Evolutionary conservation across 2,797 vertebrate genomes (phyloP).

Genomic region (Tapirus indicus): DNA sequence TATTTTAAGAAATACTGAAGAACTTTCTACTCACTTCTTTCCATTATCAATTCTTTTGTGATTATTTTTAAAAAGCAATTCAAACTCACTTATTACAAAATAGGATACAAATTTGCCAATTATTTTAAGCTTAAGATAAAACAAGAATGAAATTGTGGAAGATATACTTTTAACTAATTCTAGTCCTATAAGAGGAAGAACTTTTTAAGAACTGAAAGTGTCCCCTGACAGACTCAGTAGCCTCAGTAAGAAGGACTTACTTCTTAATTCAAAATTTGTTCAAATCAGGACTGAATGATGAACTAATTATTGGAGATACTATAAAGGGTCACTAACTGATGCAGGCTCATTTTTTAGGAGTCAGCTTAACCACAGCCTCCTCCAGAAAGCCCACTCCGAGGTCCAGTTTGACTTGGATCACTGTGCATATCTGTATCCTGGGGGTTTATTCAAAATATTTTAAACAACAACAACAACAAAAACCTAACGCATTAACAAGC

Average conservation of each 20-base stretch:
- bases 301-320: neutral
- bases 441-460: neutral
- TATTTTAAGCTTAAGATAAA: constrained; percentile 23
- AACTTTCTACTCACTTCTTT: neutral
- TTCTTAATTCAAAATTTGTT: neutral
- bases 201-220: neutral
- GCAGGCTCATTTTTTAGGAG: neutral
- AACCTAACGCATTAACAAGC: neutral
- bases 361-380: neutral
- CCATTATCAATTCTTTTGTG: neutral
- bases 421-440: neutral
- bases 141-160: neutral
- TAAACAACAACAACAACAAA: neutral
- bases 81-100: constrained; percentile 7
- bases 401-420: neutral
- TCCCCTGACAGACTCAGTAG: neutral
- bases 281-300: neutral
- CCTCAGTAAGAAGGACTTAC: neutral
- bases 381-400: neutral
- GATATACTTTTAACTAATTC: neutral
- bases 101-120: neutral
- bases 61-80: neutral
- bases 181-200: neutral
- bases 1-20: neutral
- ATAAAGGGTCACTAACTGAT: neutral